phyloP scores from a whole-genome alignment of 2,888 invertebrate species.

The Vanessa cardui region DNA sequence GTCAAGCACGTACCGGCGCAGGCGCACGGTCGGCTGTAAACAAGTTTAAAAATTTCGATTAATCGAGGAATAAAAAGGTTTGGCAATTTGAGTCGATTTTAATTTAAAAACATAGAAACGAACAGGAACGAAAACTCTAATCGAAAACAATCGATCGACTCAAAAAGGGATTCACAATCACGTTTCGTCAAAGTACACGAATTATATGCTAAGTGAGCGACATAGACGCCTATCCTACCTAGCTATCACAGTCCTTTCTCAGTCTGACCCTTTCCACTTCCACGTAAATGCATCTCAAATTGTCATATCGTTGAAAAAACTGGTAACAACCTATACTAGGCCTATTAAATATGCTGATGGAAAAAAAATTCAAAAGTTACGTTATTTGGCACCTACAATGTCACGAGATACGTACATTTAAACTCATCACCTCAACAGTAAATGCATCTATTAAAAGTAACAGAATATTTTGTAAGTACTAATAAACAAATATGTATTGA shows the following conservation, averaged over 20 bases:
- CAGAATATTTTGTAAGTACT: constrained; percentile 62
- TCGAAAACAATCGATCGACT: constrained; percentile 60
- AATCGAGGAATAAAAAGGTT: constrained; percentile 56
- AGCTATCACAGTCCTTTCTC: constrained; percentile 83
- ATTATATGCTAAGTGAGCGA: constrained; percentile 79
- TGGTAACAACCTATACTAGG: constrained; percentile 80
- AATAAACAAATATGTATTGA: constrained; percentile 64
- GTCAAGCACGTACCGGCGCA: constrained; percentile 59
- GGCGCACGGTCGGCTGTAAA: constrained; percentile 48
- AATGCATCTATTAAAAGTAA: constrained; percentile 57
- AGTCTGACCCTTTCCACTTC: constrained; percentile 80
- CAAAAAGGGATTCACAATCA: constrained; percentile 57
- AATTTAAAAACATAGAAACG: constrained; percentile 44
- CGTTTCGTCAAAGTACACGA: constrained; percentile 59
- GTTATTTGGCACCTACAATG: constrained; percentile 80
- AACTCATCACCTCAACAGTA: constrained; percentile 52
- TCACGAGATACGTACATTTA: constrained; percentile 52
- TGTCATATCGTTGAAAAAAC: constrained; percentile 73
- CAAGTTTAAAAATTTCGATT: constrained; percentile 53
- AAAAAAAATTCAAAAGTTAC: constrained; percentile 65
- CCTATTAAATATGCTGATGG: constrained; percentile 63
- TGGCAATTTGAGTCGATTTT: constrained; percentile 52
- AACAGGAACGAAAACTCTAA: constrained; percentile 45
- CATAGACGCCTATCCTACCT: constrained; percentile 77
- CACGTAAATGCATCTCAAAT: constrained; percentile 77